phyloP scores from a whole-genome alignment of 2,888 invertebrate species.

The Agrenia bidenticulata region DNA sequence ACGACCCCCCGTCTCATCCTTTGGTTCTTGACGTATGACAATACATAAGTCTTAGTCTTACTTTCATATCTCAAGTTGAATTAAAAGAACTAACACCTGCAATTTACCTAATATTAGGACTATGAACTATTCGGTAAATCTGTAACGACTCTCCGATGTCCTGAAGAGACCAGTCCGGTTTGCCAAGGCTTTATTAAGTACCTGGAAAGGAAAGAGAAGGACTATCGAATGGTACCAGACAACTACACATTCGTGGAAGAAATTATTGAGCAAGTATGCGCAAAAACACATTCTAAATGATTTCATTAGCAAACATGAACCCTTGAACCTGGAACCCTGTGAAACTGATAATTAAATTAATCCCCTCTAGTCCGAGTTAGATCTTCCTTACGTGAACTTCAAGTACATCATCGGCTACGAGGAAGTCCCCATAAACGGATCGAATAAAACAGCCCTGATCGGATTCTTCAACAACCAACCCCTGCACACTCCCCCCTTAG shows the following conservation, averaged over 20 bases:
- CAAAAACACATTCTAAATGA: too few species aligned
- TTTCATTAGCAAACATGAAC: background rate
- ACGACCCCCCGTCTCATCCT: conserved; percentile 2
- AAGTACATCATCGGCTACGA: conserved; percentile 46
- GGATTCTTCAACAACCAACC: conserved; percentile 77
- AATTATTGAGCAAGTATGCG: conserved; percentile 33
- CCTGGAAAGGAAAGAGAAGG: conserved; percentile 1
- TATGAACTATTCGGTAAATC: conserved; percentile 47
- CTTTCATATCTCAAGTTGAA: background rate
- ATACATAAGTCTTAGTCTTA: background rate
- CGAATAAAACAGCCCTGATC: conserved; percentile 24
- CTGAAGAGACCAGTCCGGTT: conserved; percentile 6
- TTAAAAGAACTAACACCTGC: too few species aligned
- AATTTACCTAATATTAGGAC: conserved; percentile 31
- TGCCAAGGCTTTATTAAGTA: conserved; percentile 36
- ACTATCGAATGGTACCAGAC: conserved; percentile 13
- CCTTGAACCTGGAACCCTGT: background rate
- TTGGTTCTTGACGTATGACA: conserved; percentile 2
- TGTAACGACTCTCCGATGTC: conserved; percentile 41
- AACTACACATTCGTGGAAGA: conserved; percentile 24
- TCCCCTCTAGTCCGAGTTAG: conserved; percentile 8
- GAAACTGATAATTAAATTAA: conserved; percentile 1
- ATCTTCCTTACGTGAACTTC: conserved; percentile 41
- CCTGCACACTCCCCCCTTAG: conserved; percentile 70
- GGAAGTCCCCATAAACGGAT: conserved; percentile 7